phyloP scores from a whole-genome alignment of 2,888 invertebrate species.

The Diogma glabrata region DNA sequence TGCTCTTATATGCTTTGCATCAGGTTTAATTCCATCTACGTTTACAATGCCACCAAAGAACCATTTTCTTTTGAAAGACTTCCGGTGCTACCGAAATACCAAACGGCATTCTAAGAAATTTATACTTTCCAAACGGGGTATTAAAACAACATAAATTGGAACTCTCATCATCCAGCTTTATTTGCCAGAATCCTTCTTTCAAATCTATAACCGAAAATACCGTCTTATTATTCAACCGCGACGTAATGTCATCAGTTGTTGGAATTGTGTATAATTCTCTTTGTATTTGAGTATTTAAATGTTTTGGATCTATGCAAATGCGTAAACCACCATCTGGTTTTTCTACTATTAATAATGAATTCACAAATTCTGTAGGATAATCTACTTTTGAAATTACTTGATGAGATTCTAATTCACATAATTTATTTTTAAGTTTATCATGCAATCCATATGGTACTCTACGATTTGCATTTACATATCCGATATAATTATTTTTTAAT shows the following conservation, averaged over 20 bases:
- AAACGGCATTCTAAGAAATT: neutral
- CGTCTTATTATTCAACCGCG: constrained; percentile 13
- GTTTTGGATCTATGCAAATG: constrained; percentile 21
- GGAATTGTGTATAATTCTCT: constrained; percentile 23
- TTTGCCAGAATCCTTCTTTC: constrained; percentile 19
- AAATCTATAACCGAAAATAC: constrained; percentile 17
- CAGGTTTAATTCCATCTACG: neutral
- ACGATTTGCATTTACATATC: neutral
- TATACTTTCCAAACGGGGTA: constrained; percentile 18
- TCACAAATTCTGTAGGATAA: constrained; percentile 21
- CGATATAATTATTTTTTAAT: neutral
- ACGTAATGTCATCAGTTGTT: constrained; percentile 21
- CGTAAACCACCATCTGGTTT: constrained; percentile 18
- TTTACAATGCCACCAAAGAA: neutral
- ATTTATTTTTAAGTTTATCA: neutral
- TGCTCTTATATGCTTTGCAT: neutral
- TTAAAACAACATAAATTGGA: constrained; percentile 19
- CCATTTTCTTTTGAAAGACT: neutral
- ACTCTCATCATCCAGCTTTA: constrained; percentile 14
- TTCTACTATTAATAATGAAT: constrained; percentile 20
- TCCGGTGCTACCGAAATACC: neutral
- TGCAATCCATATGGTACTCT: neutral
- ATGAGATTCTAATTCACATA: constrained; percentile 12
- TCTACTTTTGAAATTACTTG: constrained; percentile 19
- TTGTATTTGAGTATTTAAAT: constrained; percentile 22